Conservation (phyloP, 2,113 vertebrate genomes). For the Leptobrachium leishanense region DNA sequence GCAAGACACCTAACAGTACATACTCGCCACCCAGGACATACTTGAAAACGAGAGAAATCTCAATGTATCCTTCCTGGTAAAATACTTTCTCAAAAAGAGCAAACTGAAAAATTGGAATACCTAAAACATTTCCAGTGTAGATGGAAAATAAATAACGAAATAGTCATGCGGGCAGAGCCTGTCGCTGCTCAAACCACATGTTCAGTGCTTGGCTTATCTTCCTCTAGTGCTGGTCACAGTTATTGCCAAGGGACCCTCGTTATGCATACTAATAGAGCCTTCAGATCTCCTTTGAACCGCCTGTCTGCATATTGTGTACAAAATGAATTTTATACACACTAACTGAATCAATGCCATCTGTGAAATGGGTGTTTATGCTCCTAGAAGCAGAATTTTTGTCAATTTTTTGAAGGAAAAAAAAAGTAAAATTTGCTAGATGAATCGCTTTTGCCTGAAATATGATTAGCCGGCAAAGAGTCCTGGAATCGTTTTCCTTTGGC, state of each 20-base stretch:
- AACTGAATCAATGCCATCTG: slow-evolving; percentile 48
- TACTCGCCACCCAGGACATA: too few species aligned
- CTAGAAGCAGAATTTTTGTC: slow-evolving; percentile 26
- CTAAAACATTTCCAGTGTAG: neutral
- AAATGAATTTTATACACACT: slow-evolving; percentile 2
- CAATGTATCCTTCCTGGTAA: too few species aligned
- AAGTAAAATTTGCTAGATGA: slow-evolving; percentile 34
- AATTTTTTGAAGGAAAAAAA: slow-evolving; percentile 38
- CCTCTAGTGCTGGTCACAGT: slow-evolving; percentile 42
- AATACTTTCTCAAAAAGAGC: too few species aligned
- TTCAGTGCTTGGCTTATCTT: slow-evolving; percentile 41
- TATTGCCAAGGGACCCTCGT: slow-evolving; percentile 51
- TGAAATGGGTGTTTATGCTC: slow-evolving; percentile 31
- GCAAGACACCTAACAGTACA: too few species aligned
- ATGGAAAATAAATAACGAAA: slow-evolving; percentile 4
- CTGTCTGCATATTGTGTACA: slow-evolving; percentile 39
- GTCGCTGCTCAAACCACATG: slow-evolving; percentile 15
- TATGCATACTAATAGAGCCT: slow-evolving; percentile 49
- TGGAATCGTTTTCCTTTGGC: neutral
- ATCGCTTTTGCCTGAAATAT: slow-evolving; percentile 26
- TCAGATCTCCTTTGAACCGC: slow-evolving; percentile 54
- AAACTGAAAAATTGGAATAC: too few species aligned
- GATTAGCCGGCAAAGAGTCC: slow-evolving; percentile 15
- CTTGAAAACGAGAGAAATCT: too few species aligned
- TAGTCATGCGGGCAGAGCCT: neutral